Evolutionary conservation across 1,140 invertebrate species (phyloP).

Genomic region (Trypoxylus dichotomus): DNA sequence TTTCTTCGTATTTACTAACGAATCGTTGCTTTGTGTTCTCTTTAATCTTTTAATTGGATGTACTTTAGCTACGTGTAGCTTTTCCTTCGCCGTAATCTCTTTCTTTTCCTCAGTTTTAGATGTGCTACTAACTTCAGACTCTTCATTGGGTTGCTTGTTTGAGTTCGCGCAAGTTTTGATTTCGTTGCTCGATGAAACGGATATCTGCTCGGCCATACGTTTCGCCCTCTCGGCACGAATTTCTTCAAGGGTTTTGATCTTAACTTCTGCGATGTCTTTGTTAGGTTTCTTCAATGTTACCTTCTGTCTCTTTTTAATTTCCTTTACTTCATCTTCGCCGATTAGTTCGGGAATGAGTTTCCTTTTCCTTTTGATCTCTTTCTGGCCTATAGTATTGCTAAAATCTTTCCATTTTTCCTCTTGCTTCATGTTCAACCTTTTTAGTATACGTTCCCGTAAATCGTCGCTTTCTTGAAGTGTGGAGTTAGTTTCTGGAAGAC

Average conservation of each 20-base stretch:
- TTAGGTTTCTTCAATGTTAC: constrained; percentile 24
- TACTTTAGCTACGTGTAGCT: neutral
- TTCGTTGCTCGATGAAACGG: constrained; percentile 31
- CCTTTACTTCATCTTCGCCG: neutral
- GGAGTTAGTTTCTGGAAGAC: neutral
- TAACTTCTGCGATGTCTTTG: constrained; percentile 40
- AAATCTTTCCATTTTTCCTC: constrained; percentile 27
- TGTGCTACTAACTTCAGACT: constrained; percentile 44
- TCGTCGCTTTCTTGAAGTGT: constrained; percentile 33
- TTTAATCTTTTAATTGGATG: constrained; percentile 24
- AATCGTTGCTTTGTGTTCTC: neutral
- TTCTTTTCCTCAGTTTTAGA: constrained; percentile 34
- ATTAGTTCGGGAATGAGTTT: neutral
- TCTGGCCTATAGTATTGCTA: constrained; percentile 27
- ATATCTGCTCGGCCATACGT: neutral
- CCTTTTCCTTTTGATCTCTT: constrained; percentile 37
- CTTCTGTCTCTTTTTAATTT: constrained; percentile 28
- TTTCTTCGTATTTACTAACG: constrained; percentile 20
- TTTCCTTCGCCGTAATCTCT: constrained; percentile 19
- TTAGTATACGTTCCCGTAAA: constrained; percentile 37
- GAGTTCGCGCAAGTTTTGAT: neutral
- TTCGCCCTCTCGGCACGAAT: constrained; percentile 45
- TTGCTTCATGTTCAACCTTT: constrained; percentile 29
- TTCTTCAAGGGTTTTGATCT: constrained; percentile 52
- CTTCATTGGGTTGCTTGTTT: constrained; percentile 30